A percentile compares a stretch with the other conserved stretches of the same genome.
Conservation (phyloP, 1,140 invertebrate species). For the Mya arenaria region DNA sequence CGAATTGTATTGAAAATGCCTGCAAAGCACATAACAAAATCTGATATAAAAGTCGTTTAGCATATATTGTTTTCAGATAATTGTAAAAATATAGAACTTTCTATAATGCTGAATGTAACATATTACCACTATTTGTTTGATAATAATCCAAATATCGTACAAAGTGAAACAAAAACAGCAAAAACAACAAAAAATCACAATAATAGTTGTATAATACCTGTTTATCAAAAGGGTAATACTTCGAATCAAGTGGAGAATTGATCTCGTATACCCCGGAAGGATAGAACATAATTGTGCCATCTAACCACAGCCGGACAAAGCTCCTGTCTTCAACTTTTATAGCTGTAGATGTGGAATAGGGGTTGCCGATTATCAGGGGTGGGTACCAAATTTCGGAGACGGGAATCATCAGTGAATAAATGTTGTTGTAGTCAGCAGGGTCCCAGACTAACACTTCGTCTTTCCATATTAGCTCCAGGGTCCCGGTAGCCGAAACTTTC, state of each 20-base stretch:
- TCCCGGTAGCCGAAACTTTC: neutral
- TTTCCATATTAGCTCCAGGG: neutral
- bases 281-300: neutral
- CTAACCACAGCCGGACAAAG: neutral
- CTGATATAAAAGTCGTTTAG: too few relatives aligned
- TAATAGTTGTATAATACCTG: too few relatives aligned
- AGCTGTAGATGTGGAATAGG: neutral
- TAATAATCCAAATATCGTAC: too few relatives aligned
- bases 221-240: slow-evolving; percentile 5
- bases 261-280: neutral
- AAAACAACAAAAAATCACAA: too few relatives aligned
- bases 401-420: neutral
- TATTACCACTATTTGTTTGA: too few relatives aligned
- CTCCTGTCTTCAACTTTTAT: neutral
- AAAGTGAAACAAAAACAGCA: too few relatives aligned
- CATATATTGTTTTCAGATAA: too few relatives aligned
- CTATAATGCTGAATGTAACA: too few relatives aligned
- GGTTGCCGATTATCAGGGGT: neutral
- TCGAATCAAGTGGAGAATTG: neutral
- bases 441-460: slow-evolving; percentile 7
- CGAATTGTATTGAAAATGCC: neutral
- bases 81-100: too few relatives aligned
- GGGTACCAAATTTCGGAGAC: slow-evolving; percentile 3
- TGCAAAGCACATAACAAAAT: too few relatives aligned
- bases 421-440: neutral